Evolutionary conservation across 2,797 vertebrate species (phyloP).

Genomic region (Octomys mimax): DNA sequence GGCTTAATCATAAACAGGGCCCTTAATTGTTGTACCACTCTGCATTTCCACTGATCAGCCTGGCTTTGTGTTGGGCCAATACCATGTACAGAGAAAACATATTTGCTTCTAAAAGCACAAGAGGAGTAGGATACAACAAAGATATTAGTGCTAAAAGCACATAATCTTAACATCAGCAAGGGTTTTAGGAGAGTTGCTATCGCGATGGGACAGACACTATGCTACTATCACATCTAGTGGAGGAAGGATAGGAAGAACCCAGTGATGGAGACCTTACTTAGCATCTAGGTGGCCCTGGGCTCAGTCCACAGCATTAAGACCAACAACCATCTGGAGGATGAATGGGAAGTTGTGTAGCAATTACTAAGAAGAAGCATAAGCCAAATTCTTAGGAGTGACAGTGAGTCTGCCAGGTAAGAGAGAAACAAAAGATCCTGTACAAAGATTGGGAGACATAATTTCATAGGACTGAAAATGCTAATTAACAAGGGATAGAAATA

Average conservation of each 20-base stretch:
- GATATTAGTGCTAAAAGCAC: neutral
- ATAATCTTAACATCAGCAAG: neutral
- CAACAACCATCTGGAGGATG: neutral
- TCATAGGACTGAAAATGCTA: neutral
- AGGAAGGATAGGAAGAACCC: neutral
- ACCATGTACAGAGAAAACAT: neutral
- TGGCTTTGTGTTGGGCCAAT: neutral
- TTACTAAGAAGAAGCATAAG: conserved; percentile 9
- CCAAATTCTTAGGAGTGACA: neutral
- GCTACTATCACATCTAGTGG: neutral
- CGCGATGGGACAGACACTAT: too few species aligned
- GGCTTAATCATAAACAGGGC: neutral
- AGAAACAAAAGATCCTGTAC: neutral
- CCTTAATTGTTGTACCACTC: neutral
- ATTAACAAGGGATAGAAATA: neutral
- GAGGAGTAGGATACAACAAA: neutral
- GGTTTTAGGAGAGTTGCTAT: neutral
- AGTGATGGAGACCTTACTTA: neutral
- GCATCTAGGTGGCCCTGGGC: too few species aligned
- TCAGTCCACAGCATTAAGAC: neutral
- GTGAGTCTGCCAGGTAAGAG: neutral
- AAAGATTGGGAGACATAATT: neutral
- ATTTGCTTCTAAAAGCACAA: neutral
- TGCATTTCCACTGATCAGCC: neutral
- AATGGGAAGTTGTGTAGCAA: neutral